Percentiles rank a stretch among this genome's conserved stretches.
These are phyloP conservation scores for Plecotus auritus DNA, from an alignment of 2,113 vertebrate species.

Conservation along the genomic window DNA sequence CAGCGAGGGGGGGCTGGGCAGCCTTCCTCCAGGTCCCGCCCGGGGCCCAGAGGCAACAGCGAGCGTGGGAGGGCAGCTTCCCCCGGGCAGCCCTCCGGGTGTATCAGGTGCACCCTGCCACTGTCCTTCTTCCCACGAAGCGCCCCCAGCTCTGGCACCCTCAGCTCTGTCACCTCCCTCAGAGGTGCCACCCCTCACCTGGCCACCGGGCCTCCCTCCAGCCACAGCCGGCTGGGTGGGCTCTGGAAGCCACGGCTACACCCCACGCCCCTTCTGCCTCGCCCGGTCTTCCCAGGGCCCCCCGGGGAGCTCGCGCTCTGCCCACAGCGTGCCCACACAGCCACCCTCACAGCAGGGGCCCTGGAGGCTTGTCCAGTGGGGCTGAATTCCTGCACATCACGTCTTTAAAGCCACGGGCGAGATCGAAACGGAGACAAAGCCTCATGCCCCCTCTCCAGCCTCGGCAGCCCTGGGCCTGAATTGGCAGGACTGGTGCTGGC, in stretches of 20 bases:
- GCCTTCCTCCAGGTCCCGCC: background rate
- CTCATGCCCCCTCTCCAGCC: no score
- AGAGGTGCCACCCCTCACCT: background rate
- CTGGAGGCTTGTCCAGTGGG: background rate
- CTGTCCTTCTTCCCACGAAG: background rate
- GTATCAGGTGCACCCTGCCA: background rate
- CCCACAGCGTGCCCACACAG: background rate
- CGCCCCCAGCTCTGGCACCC: background rate
- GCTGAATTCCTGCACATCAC: background rate
- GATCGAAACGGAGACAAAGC: background rate
- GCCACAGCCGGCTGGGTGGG: no score
- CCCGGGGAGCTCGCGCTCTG: background rate
- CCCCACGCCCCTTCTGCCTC: background rate
- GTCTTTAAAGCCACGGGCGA: background rate
- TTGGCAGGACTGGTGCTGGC: fast-evolving
- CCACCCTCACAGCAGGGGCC: fast-evolving
- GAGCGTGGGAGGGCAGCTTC: background rate
- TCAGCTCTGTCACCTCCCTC: background rate
- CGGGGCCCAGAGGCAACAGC: background rate
- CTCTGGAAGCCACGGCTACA: background rate
- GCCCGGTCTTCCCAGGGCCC: background rate
- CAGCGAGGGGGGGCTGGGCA: fast-evolving
- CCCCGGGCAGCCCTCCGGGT: background rate
- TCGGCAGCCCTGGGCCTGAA: background rate
- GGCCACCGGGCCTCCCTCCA: background rate